phyloP scores from a whole-genome alignment of 2,888 invertebrate genomes.

The Leptinotarsa juncta region DNA sequence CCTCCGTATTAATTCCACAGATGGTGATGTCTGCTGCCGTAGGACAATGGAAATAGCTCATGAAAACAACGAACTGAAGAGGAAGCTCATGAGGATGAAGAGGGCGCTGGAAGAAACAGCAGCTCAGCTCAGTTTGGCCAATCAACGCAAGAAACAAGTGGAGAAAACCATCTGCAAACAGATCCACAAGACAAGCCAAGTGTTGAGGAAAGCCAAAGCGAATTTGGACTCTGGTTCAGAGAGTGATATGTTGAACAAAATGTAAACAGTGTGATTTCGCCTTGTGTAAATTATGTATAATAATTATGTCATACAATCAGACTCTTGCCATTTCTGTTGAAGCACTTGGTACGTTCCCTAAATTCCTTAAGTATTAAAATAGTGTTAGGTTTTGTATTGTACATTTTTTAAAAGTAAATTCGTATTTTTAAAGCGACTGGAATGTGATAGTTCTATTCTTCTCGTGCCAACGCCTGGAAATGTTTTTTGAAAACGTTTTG shows the following conservation, averaged over 20 bases:
- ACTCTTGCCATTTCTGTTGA: conserved; percentile 14
- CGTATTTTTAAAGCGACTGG: conserved; percentile 32
- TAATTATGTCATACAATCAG: conserved; percentile 4
- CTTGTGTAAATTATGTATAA: neutral
- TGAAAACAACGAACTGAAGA: conserved; percentile 79
- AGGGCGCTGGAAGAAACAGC: conserved; percentile 82
- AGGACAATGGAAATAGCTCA: conserved; percentile 59
- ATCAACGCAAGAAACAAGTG: conserved; percentile 83
- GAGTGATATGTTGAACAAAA: conserved; percentile 56
- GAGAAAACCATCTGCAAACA: conserved; percentile 86
- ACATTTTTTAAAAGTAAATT: conserved; percentile 36
- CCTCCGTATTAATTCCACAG: conserved; percentile 44
- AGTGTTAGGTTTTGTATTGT: conserved; percentile 35
- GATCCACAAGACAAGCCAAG: conserved; percentile 82
- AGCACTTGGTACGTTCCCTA: conserved; percentile 25
- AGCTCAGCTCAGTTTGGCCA: conserved; percentile 79
- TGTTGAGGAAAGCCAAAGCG: conserved; percentile 79
- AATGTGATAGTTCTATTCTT: conserved; percentile 40
- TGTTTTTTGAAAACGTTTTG: conserved; percentile 18
- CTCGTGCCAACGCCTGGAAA: conserved; percentile 38
- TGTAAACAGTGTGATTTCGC: conserved; percentile 6
- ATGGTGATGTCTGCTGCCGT: conserved; percentile 58
- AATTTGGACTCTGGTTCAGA: conserved; percentile 73
- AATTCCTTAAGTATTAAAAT: conserved; percentile 38
- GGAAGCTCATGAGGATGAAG: conserved; percentile 77